Evolutionary conservation across 2,113 vertebrate genomes (phyloP), one percentile per base, ranked within the genome.

Genomic region (Terrapene triunguis): DNA sequence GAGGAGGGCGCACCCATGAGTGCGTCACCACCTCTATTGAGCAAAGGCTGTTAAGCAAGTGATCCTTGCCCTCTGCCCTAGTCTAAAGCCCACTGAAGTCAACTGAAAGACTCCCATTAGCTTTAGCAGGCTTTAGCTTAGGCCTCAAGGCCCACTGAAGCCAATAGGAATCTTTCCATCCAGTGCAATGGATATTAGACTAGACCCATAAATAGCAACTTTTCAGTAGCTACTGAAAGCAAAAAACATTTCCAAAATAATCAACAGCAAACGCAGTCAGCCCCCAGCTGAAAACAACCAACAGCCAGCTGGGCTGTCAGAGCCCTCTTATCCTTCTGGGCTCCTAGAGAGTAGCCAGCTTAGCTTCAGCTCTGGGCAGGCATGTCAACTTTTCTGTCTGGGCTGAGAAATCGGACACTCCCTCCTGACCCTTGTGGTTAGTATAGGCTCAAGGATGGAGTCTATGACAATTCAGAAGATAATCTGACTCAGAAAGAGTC

Each of bases 101-200:
- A 79, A 48, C 14, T 16, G 76, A n/a, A 84, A 54, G 0, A 8
- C 25, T 2, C 38, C 65, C 59, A 35, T 54, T 84, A 54, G 53
- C 12, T 82, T 35, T 25, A 1, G 3, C 0, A 11, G 7, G 24
- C 29, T 2, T 1, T 42, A 92, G 47, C 14, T 13, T 2, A 47
- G 81, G 22, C 51, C 76, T 10, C n/a, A 1, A 78, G 82, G 44
- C 69, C 3, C 0, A 0, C 0, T 1, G 1, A 0, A 80, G 32
- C 32, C 19, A 53, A 80, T 4, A 53, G 10, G 38, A 54, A 82
- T 19, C 0, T 0, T 88, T 1, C 0, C 29, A 80, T 24, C 76
- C 27, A 74, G 4, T 91, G 83, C 47, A 2, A 55, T 90, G 96
- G 90, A 86, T 53, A 90, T 38, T 47, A 82, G 80, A 53, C 92